Evolutionary conservation across 1,140 invertebrate genomes (phyloP), one percentile per base, ranked within the genome.

Genomic region (Trypoxylus dichotomus): DNA sequence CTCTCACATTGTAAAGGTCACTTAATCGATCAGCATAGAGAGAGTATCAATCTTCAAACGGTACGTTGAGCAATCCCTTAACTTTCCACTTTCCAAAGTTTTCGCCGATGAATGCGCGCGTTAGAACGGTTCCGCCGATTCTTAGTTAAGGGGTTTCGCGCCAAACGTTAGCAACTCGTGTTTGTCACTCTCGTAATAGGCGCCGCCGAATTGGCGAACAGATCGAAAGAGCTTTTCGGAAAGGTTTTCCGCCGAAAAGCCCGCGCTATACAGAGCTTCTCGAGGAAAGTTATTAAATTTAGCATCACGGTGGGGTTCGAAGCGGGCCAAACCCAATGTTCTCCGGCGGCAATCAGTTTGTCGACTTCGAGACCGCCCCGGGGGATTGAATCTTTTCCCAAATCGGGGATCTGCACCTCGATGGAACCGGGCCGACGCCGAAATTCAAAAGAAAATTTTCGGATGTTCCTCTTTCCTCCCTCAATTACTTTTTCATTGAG

Each of bases 401-500:
- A 68, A 68, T 68, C 60, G 60, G 60, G 60, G 60, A 68, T 68
- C 60, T 27, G 60, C 24, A 29, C 60, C 60, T 68, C 21, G 21
- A 15, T 24, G 21, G 1, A 25, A 29, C 27, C 60, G 60, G 24
- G 60, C 60, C 60, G 60, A 15, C 21, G 60, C 27, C 60, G 60
- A 68, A 68, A 68, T 68, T 68, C 60, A 24, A 68, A 68, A 68
- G 60, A 68, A 68, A 27, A 68, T 68, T 68, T 68, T 68, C 60
- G 60, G 60, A 68, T 68, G 24, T 68, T 68, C 60, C 60, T 68
- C 60, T 68, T 68, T 24, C 27, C 24, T 68, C 27, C 60, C 60
- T 68, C 60, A 24, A 68, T 68, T 68, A 68, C 60, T 68, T 68
- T 68, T 68, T 68, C 60, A 68, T 68, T 68, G 60, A 68, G 60